Conservation (phyloP, 2,888 invertebrate genomes). For the Eremobia ochroleuca region DNA sequence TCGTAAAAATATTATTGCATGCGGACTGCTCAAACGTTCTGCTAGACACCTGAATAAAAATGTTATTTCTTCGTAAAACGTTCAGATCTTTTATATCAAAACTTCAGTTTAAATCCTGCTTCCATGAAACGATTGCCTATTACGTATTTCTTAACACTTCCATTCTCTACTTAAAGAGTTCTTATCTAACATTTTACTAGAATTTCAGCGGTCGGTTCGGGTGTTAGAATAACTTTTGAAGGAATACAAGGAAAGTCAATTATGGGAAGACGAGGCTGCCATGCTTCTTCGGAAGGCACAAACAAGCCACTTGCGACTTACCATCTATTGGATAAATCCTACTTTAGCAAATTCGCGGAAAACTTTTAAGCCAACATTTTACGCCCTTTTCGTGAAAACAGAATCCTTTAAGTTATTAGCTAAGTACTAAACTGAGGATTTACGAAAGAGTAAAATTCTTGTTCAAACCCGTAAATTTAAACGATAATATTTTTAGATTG, state of each 20-base stretch:
- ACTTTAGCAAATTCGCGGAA: slow-evolving; percentile 38
- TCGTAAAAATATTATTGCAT: neutral
- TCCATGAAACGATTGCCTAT: slow-evolving; percentile 25
- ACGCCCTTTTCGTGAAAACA: slow-evolving; percentile 39
- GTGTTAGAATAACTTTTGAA: slow-evolving; percentile 68
- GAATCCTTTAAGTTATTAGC: slow-evolving; percentile 38
- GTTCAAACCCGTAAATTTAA: slow-evolving; percentile 25
- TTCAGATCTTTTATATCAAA: slow-evolving; percentile 31
- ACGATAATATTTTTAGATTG: slow-evolving; percentile 31
- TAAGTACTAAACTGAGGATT: slow-evolving; percentile 36
- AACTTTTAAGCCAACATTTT: slow-evolving; percentile 48
- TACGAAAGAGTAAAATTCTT: slow-evolving; percentile 24
- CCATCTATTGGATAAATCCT: slow-evolving; percentile 49
- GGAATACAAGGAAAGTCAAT: slow-evolving; percentile 79
- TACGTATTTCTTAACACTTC: slow-evolving; percentile 45
- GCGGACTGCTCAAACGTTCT: slow-evolving; percentile 7
- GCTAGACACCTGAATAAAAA: slow-evolving; percentile 19
- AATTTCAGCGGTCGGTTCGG: slow-evolving; percentile 52
- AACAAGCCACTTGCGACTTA: slow-evolving; percentile 62
- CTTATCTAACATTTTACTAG: slow-evolving; percentile 61
- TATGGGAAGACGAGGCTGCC: slow-evolving; percentile 68
- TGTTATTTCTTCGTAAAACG: slow-evolving; percentile 9
- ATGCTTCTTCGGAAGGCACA: slow-evolving; percentile 47
- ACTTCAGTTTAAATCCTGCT: slow-evolving; percentile 22
- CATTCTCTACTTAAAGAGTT: slow-evolving; percentile 42